Base-by-base conservation (phyloP, 2,888 invertebrate genomes). In the Epirrita christyi region DNA sequence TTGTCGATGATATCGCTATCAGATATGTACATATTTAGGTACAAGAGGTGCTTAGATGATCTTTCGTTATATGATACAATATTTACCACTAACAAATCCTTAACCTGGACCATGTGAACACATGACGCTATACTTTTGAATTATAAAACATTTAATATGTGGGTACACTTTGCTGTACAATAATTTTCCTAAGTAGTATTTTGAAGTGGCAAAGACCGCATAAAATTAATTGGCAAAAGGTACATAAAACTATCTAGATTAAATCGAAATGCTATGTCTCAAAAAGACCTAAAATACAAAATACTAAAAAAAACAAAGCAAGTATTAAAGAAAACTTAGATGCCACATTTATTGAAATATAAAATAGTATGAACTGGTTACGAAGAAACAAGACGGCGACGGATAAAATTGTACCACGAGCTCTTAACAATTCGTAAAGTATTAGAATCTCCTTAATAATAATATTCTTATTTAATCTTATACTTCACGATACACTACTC, bases 401-500 rank as follows among this genome's bases (percentile, higher is more conserved):
- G 56, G 68, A 73, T 71, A 70, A 78, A 76, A 81, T 76, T 83
- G 81, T 83, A 86, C 84, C 82, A 76, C 72, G 74, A 80, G 75
- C 78, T 78, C 76, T 76, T 75, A 79, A 78, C 73, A 78, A 77
- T 71, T 71, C 73, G 55, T 67, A 75, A 79, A 76, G 72, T 70
- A 74, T 75, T 78, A 81, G 79, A 83, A 78, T 78, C 78, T 81
- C 77, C 76, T 78, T 84, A 85, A 78, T 70, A 80, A 77, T 72
- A 75, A 76, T 85, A 87, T 75, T 74, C 78, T 83, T 86, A 86
- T 74, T 73, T 76, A 80, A 78, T 67, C 82, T 84, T 74, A 83
- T 79, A 83, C 82, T 85, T 83, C 81, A 83, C 81, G 78, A 80
- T 86, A 86, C 75, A 81, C 81, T 88, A 89, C 80, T 84, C 83